Percentiles rank a stretch among this genome's conserved stretches.
These are phyloP conservation scores for Zhengitettix transpicula DNA, from an alignment of 2,888 invertebrate species.

Conservation along the genomic window DNA sequence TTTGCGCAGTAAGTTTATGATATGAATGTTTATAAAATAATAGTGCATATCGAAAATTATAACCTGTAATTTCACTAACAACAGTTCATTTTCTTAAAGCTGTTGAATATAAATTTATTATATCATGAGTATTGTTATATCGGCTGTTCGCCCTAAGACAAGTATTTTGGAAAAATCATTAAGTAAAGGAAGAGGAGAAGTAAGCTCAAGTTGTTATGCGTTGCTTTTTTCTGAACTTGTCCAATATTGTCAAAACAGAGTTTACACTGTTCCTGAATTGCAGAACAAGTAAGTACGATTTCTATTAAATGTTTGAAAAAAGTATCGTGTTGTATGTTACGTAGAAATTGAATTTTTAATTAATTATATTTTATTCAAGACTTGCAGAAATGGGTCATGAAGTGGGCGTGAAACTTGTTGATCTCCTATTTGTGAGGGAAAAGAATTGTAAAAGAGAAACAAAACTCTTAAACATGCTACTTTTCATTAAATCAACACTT, in stretches of 20 bases:
- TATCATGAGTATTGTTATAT: constrained; percentile 18
- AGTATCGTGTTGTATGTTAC: too few relatives aligned
- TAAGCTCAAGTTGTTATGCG: constrained; percentile 83
- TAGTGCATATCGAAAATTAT: too few relatives aligned
- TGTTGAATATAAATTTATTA: too few relatives aligned
- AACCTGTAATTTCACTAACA: too few relatives aligned
- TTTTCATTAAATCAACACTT: constrained; percentile 88
- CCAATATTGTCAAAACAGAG: constrained; percentile 93
- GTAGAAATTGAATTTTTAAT: too few relatives aligned
- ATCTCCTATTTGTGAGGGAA: constrained; percentile 86
- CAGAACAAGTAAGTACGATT: constrained; percentile 61
- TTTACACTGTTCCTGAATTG: constrained; percentile 85
- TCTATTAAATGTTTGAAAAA: too few relatives aligned
- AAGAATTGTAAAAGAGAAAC: constrained; percentile 87
- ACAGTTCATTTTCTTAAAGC: too few relatives aligned
- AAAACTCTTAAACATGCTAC: constrained; percentile 81
- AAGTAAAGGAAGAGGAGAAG: constrained; percentile 83
- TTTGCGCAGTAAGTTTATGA: too few relatives aligned
- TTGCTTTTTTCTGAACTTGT: constrained; percentile 95
- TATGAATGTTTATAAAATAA: too few relatives aligned
- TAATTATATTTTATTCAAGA: constrained; percentile 31
- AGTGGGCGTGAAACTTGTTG: constrained; percentile 85
- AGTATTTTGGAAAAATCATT: constrained; percentile 81
- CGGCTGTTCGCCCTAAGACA: constrained; percentile 40
- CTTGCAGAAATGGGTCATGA: constrained; percentile 87